phyloP scores from a whole-genome alignment of 2,113 vertebrate species.

The Pogonocichla stellata region DNA sequence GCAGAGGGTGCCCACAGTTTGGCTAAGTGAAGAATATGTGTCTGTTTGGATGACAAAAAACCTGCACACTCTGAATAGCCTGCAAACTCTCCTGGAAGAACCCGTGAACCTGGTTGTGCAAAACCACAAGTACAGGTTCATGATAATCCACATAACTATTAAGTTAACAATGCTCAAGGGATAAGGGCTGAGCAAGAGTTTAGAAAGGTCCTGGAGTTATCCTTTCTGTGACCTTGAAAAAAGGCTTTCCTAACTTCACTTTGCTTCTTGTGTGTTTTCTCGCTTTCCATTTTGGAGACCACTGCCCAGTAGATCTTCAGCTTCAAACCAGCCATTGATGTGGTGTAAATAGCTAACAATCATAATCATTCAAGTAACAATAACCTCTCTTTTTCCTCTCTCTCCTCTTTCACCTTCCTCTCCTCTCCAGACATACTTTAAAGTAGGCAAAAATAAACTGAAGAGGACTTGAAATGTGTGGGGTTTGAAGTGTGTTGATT shows the following conservation, averaged over 20 bases:
- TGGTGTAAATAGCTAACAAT: neutral
- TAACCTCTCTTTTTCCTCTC: neutral
- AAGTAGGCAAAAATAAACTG: neutral
- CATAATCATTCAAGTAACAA: neutral
- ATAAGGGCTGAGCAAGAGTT: neutral
- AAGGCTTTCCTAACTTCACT: neutral
- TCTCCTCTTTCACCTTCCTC: neutral
- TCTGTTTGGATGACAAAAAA: neutral
- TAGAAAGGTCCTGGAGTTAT: neutral
- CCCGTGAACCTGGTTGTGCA: neutral
- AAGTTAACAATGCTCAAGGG: neutral
- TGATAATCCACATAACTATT: neutral
- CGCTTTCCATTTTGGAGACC: neutral
- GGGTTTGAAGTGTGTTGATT: neutral
- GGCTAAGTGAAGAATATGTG: neutral
- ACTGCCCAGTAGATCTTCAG: neutral
- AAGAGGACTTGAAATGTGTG: neutral
- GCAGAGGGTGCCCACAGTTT: neutral
- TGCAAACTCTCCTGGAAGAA: neutral
- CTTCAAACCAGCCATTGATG: neutral
- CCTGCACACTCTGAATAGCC: neutral
- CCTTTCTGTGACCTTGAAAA: neutral
- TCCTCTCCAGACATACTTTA: neutral
- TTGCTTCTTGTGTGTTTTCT: neutral
- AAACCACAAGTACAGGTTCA: neutral